Evolutionary conservation across 2,113 vertebrate genomes (phyloP).

Genomic region (Helogale parvula): DNA sequence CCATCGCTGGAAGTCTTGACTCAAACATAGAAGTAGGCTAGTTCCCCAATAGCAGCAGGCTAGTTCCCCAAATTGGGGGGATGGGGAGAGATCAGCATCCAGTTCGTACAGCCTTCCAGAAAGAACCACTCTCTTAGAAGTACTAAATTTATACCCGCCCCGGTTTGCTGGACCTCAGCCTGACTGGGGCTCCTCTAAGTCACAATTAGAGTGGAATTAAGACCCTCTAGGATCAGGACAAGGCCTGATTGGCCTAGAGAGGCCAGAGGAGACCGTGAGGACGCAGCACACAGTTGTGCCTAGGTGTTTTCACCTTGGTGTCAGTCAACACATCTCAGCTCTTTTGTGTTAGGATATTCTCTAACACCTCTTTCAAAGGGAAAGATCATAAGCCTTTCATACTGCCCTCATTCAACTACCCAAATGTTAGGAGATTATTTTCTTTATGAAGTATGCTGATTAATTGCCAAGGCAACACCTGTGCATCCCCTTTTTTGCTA

Average conservation of each 20-base stretch:
- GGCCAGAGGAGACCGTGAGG: background rate
- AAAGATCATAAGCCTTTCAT: constrained; percentile 42
- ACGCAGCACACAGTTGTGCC: background rate
- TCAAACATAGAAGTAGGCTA: background rate
- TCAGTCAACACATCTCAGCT: background rate
- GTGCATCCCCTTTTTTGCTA: constrained; percentile 27
- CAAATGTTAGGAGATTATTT: constrained; percentile 63
- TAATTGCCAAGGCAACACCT: constrained; percentile 76
- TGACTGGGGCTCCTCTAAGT: background rate
- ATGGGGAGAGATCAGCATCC: background rate
- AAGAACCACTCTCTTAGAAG: background rate
- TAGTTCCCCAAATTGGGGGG: background rate
- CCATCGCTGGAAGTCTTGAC: background rate
- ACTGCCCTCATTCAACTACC: constrained; percentile 31
- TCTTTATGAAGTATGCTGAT: constrained; percentile 63
- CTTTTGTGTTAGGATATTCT: constrained; percentile 29
- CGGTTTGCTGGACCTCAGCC: background rate
- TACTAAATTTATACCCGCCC: background rate
- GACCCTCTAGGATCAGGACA: background rate
- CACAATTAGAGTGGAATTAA: background rate
- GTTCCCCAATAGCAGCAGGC: background rate
- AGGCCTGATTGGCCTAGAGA: background rate
- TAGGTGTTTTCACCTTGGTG: constrained; percentile 23
- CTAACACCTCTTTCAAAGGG: background rate
- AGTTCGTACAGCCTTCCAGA: background rate